phyloP scores from a whole-genome alignment of 2,797 vertebrate species.

The Bovichtus diacanthus region DNA sequence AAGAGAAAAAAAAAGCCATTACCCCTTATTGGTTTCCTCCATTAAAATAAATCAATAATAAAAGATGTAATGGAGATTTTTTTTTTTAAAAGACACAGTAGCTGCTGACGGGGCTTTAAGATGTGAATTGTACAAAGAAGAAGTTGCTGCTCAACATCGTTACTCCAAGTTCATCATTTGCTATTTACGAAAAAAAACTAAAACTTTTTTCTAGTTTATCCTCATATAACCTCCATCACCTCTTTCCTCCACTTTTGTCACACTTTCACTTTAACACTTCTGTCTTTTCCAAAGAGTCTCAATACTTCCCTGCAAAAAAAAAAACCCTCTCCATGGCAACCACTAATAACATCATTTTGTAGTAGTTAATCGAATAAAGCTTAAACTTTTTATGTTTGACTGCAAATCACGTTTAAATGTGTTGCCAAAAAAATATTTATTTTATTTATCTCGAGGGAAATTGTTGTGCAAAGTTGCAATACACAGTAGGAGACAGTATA shows the following conservation, averaged over 20 bases:
- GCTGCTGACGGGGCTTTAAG: background rate
- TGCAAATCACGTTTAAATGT: background rate
- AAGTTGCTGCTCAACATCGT: background rate
- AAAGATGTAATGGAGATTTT: slow-evolving; percentile 4
- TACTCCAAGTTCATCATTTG: background rate
- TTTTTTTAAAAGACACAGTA: no score
- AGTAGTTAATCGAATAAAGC: background rate
- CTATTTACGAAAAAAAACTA: background rate
- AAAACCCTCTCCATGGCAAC: slow-evolving; percentile 40
- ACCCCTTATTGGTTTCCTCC: background rate
- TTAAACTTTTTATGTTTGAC: background rate
- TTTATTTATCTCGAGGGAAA: no score
- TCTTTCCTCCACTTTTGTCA: background rate
- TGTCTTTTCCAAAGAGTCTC: slow-evolving; percentile 1
- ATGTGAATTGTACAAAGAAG: background rate
- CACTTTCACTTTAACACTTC: background rate
- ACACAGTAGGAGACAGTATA: no score
- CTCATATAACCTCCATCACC: background rate
- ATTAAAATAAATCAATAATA: slow-evolving; percentile 15
- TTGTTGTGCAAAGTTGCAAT: no score
- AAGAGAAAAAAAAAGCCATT: slow-evolving; percentile 10
- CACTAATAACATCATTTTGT: background rate
- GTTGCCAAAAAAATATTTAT: background rate
- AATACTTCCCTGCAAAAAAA: background rate
- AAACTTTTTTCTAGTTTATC: background rate